phyloP scores from a whole-genome alignment of 2,888 invertebrate species.

The Fragum sueziense region DNA sequence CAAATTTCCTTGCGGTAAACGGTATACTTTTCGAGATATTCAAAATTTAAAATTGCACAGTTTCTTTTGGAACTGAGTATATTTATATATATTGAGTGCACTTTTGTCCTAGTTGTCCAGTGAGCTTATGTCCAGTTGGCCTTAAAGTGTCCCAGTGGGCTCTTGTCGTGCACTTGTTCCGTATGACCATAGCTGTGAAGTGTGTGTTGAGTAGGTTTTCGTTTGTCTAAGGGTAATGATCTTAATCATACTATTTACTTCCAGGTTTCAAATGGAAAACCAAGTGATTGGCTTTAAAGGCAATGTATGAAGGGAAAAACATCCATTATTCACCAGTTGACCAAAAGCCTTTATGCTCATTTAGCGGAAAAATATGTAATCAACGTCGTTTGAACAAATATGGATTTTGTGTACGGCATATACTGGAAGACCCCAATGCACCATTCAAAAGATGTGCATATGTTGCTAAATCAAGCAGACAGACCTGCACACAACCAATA shows the following conservation, averaged over 20 bases:
- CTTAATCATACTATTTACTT: not conserved
- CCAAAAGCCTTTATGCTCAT: conserved; percentile 83
- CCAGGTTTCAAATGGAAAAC: conserved; percentile 58
- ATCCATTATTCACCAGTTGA: conserved; percentile 83
- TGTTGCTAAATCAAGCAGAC: conserved; percentile 83
- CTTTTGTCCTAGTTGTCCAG: too few species aligned
- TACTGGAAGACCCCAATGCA: conserved; percentile 91
- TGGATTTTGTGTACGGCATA: conserved; percentile 91
- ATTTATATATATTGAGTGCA: too few species aligned
- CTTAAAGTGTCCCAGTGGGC: too few species aligned
- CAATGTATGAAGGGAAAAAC: conserved; percentile 84
- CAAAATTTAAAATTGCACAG: too few species aligned
- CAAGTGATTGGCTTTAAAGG: conserved; percentile 34
- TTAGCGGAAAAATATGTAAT: conserved; percentile 83
- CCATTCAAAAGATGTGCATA: conserved; percentile 92
- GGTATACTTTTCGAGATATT: too few species aligned
- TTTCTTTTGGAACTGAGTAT: too few species aligned
- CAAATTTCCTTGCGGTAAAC: too few species aligned
- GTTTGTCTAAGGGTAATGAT: too few species aligned
- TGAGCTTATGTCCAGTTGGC: too few species aligned
- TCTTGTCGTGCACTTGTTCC: too few species aligned
- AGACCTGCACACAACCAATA: conserved; percentile 83
- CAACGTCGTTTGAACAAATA: conserved; percentile 87
- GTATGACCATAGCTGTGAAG: too few species aligned
- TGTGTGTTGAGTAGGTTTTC: too few species aligned